Conservation (phyloP, 2,797 vertebrate genomes). For the Megaceryle alcyon region DNA sequence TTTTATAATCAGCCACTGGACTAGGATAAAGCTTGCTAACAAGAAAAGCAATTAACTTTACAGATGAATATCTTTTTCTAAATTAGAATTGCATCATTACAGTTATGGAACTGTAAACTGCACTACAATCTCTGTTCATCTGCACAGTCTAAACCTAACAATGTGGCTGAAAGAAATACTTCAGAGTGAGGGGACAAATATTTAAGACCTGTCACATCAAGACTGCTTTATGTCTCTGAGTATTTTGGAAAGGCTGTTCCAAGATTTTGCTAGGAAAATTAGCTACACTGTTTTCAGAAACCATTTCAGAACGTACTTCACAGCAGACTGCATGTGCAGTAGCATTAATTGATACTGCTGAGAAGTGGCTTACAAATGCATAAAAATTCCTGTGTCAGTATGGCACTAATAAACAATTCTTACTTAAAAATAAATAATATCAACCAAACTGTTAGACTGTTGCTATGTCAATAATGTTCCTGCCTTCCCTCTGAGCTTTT, state of each 20-base stretch:
- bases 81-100: neutral
- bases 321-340: neutral
- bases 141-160: neutral
- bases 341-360: neutral
- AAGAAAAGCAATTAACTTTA: neutral
- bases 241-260: neutral
- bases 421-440: neutral
- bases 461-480: neutral
- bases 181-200: neutral
- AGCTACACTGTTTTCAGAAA: neutral
- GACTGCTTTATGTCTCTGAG: conserved; percentile 2
- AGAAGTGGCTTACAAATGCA: neutral
- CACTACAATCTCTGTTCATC: neutral
- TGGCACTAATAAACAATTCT: neutral
- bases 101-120: neutral
- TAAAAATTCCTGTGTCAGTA: neutral
- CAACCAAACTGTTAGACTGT: neutral
- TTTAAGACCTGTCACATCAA: conserved; percentile 7
- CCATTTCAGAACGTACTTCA: neutral
- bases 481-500: neutral
- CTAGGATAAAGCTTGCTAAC: neutral
- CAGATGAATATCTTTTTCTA: neutral
- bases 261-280: conserved; percentile 30
- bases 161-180: neutral
- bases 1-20: neutral